Evolutionary conservation across 2,113 vertebrate genomes (phyloP).

Genomic region (Tinamus guttatus): DNA sequence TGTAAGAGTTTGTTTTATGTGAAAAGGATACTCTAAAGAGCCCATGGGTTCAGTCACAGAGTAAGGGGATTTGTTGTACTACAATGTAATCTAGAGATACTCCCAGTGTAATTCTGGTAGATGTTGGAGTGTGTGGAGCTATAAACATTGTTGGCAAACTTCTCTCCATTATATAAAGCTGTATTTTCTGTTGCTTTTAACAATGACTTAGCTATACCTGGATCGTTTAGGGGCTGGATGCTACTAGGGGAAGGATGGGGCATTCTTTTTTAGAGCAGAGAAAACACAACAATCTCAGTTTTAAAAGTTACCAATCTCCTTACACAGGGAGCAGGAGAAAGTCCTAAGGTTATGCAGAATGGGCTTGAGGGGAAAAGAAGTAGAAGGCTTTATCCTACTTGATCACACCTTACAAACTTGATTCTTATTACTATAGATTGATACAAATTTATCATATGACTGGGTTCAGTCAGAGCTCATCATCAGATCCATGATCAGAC

Average conservation of each 20-base stretch:
- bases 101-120: not conserved
- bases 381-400: not conserved
- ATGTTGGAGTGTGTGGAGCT: not conserved
- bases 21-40: not conserved
- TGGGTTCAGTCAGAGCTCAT: not conserved
- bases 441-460: not conserved
- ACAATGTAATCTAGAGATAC: not conserved
- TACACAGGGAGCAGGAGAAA: not conserved
- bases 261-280: not conserved
- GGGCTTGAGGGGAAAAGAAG: not conserved
- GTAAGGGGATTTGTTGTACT: not conserved
- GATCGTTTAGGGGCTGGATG: not conserved
- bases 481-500: rapidly evolving
- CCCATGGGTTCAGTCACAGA: not conserved
- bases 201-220: not conserved
- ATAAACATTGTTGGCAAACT: not conserved
- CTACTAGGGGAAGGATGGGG: not conserved
- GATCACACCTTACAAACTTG: not conserved
- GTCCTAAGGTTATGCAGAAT: not conserved
- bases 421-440: not conserved
- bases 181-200: not conserved
- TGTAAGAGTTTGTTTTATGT: not conserved
- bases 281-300: not conserved
- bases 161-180: not conserved
- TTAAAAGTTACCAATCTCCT: not conserved